These are phyloP conservation scores for Lagenorhynchus albirostris DNA, from an alignment of 2,113 vertebrate genomes.

Conservation along the genomic window DNA sequence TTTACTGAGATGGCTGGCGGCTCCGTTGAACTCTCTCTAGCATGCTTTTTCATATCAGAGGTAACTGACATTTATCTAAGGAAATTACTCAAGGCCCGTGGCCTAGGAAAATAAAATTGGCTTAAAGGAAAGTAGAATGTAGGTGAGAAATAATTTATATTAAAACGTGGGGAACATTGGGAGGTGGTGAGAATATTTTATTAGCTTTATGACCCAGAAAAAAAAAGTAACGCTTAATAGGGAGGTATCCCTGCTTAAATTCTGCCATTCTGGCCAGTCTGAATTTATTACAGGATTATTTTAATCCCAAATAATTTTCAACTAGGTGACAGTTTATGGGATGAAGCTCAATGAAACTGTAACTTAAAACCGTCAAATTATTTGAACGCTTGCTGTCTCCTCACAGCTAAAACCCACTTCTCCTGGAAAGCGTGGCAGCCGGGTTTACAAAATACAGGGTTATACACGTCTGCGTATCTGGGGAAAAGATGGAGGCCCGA, in stretches of 20 bases:
- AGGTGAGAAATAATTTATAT: conserved; percentile 1
- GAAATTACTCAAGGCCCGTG: not conserved
- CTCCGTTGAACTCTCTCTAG: not conserved
- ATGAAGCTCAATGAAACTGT: not conserved
- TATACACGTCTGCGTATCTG: not conserved
- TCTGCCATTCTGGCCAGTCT: not conserved
- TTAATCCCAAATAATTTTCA: conserved; percentile 12
- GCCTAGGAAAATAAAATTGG: not conserved
- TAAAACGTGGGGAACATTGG: not conserved
- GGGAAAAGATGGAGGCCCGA: not conserved
- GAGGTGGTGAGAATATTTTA: not conserved
- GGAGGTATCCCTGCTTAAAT: not conserved
- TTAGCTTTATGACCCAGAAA: not conserved
- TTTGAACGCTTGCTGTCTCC: not conserved
- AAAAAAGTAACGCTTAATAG: not conserved
- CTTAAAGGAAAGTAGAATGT: not conserved
- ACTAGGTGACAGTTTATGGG: not conserved
- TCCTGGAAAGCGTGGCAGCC: not conserved
- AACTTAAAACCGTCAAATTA: not conserved
- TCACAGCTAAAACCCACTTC: not conserved
- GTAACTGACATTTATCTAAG: not conserved
- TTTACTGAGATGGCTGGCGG: not conserved
- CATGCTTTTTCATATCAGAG: not conserved
- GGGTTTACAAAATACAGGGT: not conserved
- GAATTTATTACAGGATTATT: not conserved